Percentiles rank a stretch among this genome's conserved stretches.
Conservation (phyloP, 2,797 vertebrate genomes). For the Pagetopsis macropterus region DNA sequence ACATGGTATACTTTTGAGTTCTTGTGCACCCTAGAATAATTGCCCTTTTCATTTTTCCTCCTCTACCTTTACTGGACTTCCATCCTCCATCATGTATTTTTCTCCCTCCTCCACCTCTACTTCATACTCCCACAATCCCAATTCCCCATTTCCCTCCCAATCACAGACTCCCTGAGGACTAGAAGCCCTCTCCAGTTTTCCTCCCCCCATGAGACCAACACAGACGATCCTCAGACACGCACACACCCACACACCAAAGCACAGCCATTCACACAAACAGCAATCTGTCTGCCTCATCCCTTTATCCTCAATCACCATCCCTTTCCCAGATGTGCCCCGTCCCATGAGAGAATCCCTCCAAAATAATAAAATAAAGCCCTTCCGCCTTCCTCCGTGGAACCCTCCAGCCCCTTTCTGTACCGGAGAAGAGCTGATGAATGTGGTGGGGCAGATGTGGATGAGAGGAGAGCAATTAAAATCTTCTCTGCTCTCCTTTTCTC, state of each 20-base stretch:
- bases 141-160: slow-evolving; percentile 63
- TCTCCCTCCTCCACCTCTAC: slow-evolving; percentile 18
- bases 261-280: slow-evolving; percentile 44
- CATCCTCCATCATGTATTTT: slow-evolving; percentile 31
- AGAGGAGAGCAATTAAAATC: slow-evolving; percentile 80
- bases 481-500: slow-evolving; percentile 65
- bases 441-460: slow-evolving; percentile 72
- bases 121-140: slow-evolving; percentile 54
- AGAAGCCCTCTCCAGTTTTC: slow-evolving; percentile 43
- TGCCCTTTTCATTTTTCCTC: slow-evolving; percentile 41
- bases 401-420: slow-evolving; percentile 47
- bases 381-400: slow-evolving; percentile 24
- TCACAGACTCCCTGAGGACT: slow-evolving; percentile 65
- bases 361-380: slow-evolving; percentile 68
- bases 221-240: slow-evolving; percentile 6
- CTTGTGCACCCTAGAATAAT: slow-evolving; percentile 31
- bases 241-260: slow-evolving; percentile 12
- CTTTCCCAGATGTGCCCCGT: slow-evolving; percentile 62
- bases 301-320: slow-evolving; percentile 67
- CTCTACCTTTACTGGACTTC: slow-evolving; percentile 25
- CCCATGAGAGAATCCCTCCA: slow-evolving; percentile 58
- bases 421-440: slow-evolving; percentile 69
- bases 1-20: slow-evolving; percentile 26
- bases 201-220: slow-evolving; percentile 27
- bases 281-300: slow-evolving; percentile 61